Percentiles rank a stretch among this genome's conserved stretches.
Conservation (phyloP, 1,140 invertebrate species). For the Drosophila equinoxialis region DNA sequence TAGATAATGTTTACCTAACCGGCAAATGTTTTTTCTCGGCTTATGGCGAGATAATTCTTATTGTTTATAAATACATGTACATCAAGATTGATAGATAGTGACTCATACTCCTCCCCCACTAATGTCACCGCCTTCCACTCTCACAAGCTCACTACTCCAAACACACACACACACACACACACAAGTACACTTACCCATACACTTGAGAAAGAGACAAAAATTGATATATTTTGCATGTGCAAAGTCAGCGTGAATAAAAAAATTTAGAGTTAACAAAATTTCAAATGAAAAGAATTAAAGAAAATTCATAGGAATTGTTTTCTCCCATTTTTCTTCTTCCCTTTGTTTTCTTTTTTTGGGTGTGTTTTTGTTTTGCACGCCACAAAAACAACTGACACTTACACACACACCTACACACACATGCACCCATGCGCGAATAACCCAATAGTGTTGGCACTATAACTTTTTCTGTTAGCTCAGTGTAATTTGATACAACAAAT, state of each 20-base stretch:
- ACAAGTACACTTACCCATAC: conserved; percentile 1
- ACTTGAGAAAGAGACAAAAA: not conserved
- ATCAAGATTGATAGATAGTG: not conserved
- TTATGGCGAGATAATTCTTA: not conserved
- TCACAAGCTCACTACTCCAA: not conserved
- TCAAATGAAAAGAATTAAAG: not conserved
- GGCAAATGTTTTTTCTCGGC: not conserved
- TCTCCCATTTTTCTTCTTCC: not conserved
- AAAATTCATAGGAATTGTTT: conserved; percentile 7
- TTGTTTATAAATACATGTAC: not conserved
- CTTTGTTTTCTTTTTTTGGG: conserved; percentile 22
- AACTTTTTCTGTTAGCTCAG: conserved; percentile 14
- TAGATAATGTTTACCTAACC: not conserved
- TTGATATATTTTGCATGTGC: conserved; percentile 4
- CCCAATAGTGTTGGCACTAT: conserved; percentile 15
- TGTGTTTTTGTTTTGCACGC: conserved; percentile 46
- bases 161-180: not conserved
- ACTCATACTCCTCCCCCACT: conserved; percentile 7
- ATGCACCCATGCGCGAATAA: conserved; percentile 1
- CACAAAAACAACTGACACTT: conserved; percentile 17
- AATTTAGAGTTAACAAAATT: not conserved
- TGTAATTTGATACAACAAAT: not conserved
- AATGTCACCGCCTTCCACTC: not conserved
- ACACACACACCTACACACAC: not conserved
- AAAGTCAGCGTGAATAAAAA: not conserved